Evolutionary conservation across 2,888 invertebrate genomes (phyloP).

Genomic region (Strigamia crassipes): DNA sequence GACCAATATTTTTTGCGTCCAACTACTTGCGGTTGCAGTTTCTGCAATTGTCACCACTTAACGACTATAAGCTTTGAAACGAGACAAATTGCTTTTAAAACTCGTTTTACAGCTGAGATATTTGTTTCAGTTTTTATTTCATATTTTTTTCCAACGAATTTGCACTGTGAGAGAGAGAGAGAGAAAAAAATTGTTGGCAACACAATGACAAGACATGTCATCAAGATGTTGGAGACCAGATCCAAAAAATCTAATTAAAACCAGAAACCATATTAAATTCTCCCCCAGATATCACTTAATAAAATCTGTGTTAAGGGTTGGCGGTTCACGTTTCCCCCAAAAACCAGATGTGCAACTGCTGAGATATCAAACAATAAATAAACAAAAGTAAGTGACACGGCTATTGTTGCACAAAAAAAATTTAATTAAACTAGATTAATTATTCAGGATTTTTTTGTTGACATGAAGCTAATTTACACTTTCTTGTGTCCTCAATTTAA

Average conservation of each 20-base stretch:
- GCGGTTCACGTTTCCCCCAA: not conserved
- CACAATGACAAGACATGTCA: not conserved
- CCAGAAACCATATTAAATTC: not conserved
- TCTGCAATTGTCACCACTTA: too few relatives aligned
- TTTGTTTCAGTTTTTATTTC: not conserved
- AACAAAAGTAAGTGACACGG: not conserved
- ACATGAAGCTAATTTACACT: too few relatives aligned
- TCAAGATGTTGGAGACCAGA: too few relatives aligned
- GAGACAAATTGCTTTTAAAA: too few relatives aligned
- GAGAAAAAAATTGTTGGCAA: too few relatives aligned
- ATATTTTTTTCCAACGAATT: not conserved
- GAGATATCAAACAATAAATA: not conserved
- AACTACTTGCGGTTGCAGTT: too few relatives aligned
- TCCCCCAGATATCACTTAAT: not conserved
- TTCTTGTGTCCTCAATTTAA: too few relatives aligned
- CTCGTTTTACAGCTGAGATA: too few relatives aligned
- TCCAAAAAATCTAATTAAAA: not conserved
- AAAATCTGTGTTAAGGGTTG: not conserved
- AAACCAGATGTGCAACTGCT: not conserved
- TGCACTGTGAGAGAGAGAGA: too few relatives aligned
- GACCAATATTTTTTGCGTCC: not conserved
- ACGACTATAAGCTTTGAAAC: too few relatives aligned
- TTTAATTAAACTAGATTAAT: too few relatives aligned
- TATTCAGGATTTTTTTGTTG: too few relatives aligned
- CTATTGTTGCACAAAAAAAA: not conserved